Conservation (phyloP, 2,888 invertebrate genomes). For the Cephus runcator region DNA sequence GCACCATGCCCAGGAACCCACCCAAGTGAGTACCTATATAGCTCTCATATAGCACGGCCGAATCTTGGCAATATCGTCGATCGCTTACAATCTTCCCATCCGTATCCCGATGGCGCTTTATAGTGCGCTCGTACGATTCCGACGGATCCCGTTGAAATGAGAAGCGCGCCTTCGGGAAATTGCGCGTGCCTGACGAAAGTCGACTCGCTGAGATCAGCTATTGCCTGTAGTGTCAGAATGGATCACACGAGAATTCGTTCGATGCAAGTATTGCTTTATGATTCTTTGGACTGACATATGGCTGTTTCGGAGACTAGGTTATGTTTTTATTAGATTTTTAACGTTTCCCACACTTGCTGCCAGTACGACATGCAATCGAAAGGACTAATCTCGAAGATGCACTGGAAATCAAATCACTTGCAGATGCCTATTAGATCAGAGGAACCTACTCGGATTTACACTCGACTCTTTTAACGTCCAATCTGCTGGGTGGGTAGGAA, state of each 20-base stretch:
- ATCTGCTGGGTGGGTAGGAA: neutral
- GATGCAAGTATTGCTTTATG: neutral
- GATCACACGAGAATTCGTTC: neutral
- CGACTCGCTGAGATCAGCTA: neutral
- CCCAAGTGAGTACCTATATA: neutral
- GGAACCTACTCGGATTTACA: neutral
- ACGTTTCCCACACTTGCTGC: neutral
- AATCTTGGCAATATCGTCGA: neutral
- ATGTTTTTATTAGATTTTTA: neutral
- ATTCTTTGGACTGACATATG: neutral
- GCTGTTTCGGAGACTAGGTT: neutral
- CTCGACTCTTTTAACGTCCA: neutral
- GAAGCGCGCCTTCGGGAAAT: neutral
- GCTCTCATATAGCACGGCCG: neutral
- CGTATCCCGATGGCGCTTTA: neutral
- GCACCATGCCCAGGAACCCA: neutral
- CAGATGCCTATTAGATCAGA: neutral
- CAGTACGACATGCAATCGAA: neutral
- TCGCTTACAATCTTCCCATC: neutral
- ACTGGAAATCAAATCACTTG: neutral
- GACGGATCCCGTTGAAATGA: neutral
- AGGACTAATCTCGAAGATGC: neutral
- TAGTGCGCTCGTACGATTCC: neutral
- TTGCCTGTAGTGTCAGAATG: neutral
- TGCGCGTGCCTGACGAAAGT: neutral